phyloP scores from a whole-genome alignment of 2,113 vertebrate genomes.

The Alces alces region DNA sequence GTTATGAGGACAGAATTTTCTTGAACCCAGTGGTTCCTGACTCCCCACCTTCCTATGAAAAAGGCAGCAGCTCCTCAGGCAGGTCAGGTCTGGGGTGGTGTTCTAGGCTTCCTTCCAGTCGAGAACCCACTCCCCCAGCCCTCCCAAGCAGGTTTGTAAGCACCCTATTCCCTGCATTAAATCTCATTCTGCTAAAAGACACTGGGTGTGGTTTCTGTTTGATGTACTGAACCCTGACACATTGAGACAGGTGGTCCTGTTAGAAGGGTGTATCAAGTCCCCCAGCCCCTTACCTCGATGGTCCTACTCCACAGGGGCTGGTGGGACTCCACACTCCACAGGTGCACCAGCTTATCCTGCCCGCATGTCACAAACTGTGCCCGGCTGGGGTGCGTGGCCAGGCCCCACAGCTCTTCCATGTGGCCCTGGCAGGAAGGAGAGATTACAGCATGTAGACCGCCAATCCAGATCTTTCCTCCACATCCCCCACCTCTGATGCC shows the following conservation, averaged over 20 bases:
- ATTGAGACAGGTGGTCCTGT: rapidly evolving
- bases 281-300: conserved; percentile 81
- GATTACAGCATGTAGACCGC: rapidly evolving
- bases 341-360: conserved; percentile 88
- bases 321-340: conserved; percentile 87
- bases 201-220: rapidly evolving
- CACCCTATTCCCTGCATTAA: neutral
- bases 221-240: neutral
- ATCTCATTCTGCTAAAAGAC: neutral
- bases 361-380: conserved; percentile 90
- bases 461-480: neutral
- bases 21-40: neutral
- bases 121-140: neutral
- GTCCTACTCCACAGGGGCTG: conserved; percentile 90
- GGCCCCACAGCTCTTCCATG: conserved; percentile 92
- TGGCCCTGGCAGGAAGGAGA: conserved; percentile 81
- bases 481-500: neutral
- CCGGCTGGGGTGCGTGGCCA: conserved; percentile 86
- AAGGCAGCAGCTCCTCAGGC: neutral
- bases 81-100: neutral
- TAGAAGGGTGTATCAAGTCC: rapidly evolving
- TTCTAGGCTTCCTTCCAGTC: neutral
- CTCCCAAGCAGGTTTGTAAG: neutral
- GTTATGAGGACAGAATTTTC: neutral
- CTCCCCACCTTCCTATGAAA: neutral